phyloP scores from a whole-genome alignment of 2,797 vertebrate genomes.

The Trachurus trachurus region DNA sequence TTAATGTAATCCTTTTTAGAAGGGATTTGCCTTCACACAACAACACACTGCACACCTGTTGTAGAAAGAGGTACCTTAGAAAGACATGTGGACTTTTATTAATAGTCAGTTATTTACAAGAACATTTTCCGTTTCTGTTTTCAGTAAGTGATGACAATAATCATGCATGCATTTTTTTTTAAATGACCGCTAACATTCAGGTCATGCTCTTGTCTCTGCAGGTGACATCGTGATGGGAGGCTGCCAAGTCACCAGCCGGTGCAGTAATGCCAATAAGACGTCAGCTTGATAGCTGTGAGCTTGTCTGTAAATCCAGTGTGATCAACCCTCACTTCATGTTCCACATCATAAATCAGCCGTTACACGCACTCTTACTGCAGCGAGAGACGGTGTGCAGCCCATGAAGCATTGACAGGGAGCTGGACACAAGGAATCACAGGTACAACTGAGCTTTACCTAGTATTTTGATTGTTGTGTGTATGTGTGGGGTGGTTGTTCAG shows the following conservation, averaged over 20 bases:
- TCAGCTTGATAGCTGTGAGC: slow-evolving; percentile 56
- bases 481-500: neutral
- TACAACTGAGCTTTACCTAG: slow-evolving; percentile 36
- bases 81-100: slow-evolving; percentile 17
- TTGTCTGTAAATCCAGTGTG: slow-evolving; percentile 46
- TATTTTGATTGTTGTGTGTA: neutral
- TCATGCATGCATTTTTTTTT: neutral
- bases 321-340: slow-evolving; percentile 34
- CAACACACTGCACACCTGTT: too few relatives aligned
- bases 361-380: slow-evolving; percentile 4
- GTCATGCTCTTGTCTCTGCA: slow-evolving; percentile 14
- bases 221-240: slow-evolving; percentile 43
- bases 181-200: neutral
- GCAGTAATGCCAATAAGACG: slow-evolving; percentile 71
- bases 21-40: slow-evolving; percentile 77
- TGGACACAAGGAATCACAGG: slow-evolving; percentile 47
- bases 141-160: neutral
- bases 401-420: slow-evolving; percentile 33
- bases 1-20: slow-evolving; percentile 82
- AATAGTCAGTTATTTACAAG: neutral
- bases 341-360: slow-evolving; percentile 33
- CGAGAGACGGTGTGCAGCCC: slow-evolving; percentile 3
- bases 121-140: neutral
- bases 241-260: slow-evolving; percentile 76
- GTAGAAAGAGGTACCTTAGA: slow-evolving; percentile 24